Percentiles rank a stretch among this genome's conserved stretches.
Conservation (phyloP, 2,888 invertebrate species). For the Acleris sparsana region DNA sequence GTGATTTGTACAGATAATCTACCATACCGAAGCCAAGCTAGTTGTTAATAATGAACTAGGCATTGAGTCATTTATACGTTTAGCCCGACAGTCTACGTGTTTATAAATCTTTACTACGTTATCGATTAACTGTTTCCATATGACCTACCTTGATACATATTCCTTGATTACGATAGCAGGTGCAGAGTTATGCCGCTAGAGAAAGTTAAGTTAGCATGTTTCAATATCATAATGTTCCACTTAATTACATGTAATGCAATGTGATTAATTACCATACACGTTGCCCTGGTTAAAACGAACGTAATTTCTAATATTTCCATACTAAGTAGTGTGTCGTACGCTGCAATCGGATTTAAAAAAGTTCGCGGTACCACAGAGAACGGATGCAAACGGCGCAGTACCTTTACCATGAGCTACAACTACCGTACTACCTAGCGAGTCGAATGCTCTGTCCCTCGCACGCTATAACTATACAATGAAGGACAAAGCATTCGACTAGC, state of each 20-base stretch:
- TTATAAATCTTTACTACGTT: too few relatives aligned
- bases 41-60: too few relatives aligned
- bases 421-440: too few relatives aligned
- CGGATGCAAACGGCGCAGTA: constrained; percentile 48
- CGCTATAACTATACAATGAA: too few relatives aligned
- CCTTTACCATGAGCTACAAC: too few relatives aligned
- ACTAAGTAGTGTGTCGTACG: constrained; percentile 16
- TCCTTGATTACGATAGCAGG: background rate
- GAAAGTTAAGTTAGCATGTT: constrained; percentile 30
- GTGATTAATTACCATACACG: constrained; percentile 27
- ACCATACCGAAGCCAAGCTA: too few relatives aligned
- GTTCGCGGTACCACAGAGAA: constrained; percentile 40
- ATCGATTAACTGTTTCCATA: background rate
- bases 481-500: too few relatives aligned
- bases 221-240: constrained; percentile 25
- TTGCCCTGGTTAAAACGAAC: constrained; percentile 15
- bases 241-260: constrained; percentile 23
- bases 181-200: background rate
- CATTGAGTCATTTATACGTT: too few relatives aligned
- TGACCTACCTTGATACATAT: too few relatives aligned
- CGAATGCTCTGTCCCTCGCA: too few relatives aligned
- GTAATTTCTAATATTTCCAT: constrained; percentile 30
- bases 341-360: constrained; percentile 22
- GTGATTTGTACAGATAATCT: too few relatives aligned
- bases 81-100: too few relatives aligned